Evolutionary conservation across 2,113 vertebrate species (phyloP).

Genomic region (Hystrix brachyura): DNA sequence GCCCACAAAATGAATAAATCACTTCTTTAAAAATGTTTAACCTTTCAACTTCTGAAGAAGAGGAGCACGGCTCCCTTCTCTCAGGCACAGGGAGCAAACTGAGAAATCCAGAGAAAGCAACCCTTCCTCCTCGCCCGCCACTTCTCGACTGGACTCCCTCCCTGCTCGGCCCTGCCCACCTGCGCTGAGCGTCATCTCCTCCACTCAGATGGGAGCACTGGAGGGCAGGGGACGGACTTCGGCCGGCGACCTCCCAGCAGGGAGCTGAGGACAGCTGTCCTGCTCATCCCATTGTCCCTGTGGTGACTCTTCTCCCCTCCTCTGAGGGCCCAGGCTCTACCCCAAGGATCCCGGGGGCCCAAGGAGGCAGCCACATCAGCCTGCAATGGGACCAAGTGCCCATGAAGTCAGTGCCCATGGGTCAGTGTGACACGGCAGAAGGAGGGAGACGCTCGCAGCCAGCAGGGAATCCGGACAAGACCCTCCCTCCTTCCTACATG

Average conservation of each 20-base stretch:
- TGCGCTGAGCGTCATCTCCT: background rate
- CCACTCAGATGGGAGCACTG: background rate
- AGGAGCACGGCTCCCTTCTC: background rate
- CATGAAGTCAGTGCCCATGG: background rate
- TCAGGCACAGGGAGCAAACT: background rate
- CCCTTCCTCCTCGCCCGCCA: rapidly evolving
- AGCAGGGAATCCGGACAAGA: background rate
- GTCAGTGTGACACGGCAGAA: background rate
- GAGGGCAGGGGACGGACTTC: background rate
- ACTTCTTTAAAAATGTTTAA: background rate
- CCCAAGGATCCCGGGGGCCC: rapidly evolving
- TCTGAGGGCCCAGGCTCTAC: background rate
- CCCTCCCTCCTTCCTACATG: background rate
- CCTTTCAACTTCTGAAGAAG: background rate
- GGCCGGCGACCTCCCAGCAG: background rate
- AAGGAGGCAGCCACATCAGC: background rate
- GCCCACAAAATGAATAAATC: background rate
- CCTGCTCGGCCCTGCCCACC: rapidly evolving
- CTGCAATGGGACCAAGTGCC: rapidly evolving
- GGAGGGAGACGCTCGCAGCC: background rate
- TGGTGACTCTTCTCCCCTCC: background rate
- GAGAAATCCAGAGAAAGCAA: background rate
- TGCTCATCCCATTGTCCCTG: rapidly evolving
- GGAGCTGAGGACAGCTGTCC: background rate
- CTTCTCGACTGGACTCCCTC: background rate